Base-by-base conservation (phyloP, 53 echinoderm and acorn worm genomes). In the Arbacia lixula region DNA sequence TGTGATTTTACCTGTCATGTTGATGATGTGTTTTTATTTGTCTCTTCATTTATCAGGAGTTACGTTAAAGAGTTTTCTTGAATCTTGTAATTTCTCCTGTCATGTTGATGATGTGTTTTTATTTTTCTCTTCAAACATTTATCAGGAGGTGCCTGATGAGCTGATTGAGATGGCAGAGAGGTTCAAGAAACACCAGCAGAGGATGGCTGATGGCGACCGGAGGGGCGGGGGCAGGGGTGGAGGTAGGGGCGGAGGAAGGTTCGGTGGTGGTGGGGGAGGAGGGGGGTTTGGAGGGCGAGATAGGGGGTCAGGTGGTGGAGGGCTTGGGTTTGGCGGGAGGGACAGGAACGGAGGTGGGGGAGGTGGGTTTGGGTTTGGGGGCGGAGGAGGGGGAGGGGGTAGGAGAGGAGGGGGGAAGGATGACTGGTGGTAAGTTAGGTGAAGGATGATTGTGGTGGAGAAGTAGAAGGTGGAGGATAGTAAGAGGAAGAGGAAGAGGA, bases 111-210 rank as follows among this genome's bases (percentile, higher is more conserved):
- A 56, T 56, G 10, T 36, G 20, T 64, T 25, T 63, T 24, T 28
- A 36, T 37, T 36, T 19, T 67, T 3, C 43, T 41, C 1, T 53
- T 31, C 12, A 28, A 84, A 21, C 31, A 50, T 19, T 60, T 60
- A 38, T 3, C 82, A 97, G 98, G 94, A 94, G 46, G 87, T 97
- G 12, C 98, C 98, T 5, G 92, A 97, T 26, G 98, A 97, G 33
- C 38, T 97, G 67, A 51, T 88, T 4, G 93, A 93, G 52, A 97
- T 97, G 98, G 90, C 98, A 27, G 98, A 97, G 66, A 71, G 98
- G 0, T 97, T 58, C 40, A 86, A 92, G 54, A 72, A 71, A 0
- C 65, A 69, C 49, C 74, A 84, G 20, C 87, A 88, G 17, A 74
- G 84, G 54, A 85, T 76, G 43, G 87, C 86, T 36, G 78, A 68